A percentile compares a stretch with the other conserved stretches of the same genome.
These are phyloP conservation scores for Scatophagus argus DNA, from an alignment of 2,113 vertebrate genomes.

Conservation along the genomic window DNA sequence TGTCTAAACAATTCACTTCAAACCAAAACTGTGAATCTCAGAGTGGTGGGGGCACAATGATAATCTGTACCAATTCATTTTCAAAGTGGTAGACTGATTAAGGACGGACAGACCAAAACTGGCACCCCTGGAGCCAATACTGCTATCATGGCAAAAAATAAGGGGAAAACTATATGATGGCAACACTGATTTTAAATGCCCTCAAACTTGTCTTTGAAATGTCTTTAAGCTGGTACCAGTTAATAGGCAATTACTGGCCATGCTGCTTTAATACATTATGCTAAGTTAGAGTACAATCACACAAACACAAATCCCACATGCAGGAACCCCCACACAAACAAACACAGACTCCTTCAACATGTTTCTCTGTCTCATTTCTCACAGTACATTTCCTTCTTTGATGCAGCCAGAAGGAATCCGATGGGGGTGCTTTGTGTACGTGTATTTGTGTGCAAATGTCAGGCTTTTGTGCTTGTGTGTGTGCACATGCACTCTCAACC, in stretches of 20 bases:
- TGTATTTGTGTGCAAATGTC: background rate
- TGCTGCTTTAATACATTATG: too few species aligned
- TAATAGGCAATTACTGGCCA: background rate
- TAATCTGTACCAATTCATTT: background rate
- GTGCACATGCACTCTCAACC: slow-evolving; percentile 7
- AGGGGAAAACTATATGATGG: too few species aligned
- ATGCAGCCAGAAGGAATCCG: slow-evolving; percentile 43
- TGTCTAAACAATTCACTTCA: too few species aligned
- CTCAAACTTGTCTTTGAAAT: background rate
- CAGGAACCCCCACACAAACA: slow-evolving; percentile 7
- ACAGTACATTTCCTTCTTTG: slow-evolving; percentile 34
- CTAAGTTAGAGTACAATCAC: background rate
- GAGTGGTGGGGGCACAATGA: too few species aligned
- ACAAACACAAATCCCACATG: slow-evolving; percentile 14
- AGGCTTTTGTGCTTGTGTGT: background rate
- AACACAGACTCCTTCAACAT: slow-evolving; percentile 17
- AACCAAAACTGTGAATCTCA: too few species aligned
- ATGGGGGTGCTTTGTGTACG: slow-evolving; percentile 7
- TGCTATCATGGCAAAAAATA: background rate
- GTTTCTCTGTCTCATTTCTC: slow-evolving; percentile 12
- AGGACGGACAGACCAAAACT: background rate
- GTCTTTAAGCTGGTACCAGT: background rate
- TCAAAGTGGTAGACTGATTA: background rate
- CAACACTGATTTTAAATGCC: background rate
- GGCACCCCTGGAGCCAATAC: background rate